These are phyloP conservation scores for Melanotaenia parkinsoni DNA, from an alignment of 2,797 vertebrate genomes.

Conservation along the genomic window DNA sequence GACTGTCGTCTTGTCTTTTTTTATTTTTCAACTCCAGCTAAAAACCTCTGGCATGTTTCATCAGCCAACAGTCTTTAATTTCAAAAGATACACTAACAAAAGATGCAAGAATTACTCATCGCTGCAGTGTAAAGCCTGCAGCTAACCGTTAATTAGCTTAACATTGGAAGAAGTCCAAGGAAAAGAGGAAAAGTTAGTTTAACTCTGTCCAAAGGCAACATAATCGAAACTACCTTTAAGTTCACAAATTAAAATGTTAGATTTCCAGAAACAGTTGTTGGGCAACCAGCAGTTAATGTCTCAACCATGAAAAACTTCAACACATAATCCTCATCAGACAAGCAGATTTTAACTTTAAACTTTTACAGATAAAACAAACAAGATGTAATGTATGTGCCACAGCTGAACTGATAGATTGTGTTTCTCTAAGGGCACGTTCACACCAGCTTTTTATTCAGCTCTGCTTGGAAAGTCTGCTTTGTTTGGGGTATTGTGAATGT, in stretches of 20 bases:
- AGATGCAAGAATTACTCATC: neutral
- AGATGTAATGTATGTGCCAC: neutral
- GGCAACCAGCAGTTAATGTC: neutral
- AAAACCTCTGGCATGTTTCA: neutral
- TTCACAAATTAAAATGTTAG: conserved; percentile 3
- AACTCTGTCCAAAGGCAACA: conserved; percentile 5
- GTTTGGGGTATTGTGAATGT: too few relatives aligned
- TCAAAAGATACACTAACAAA: neutral
- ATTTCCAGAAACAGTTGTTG: neutral
- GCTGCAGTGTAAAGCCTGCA: neutral
- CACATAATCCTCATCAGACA: neutral
- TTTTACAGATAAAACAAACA: neutral
- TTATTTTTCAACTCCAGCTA: too few relatives aligned
- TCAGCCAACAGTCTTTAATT: neutral
- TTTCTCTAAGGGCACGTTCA: neutral
- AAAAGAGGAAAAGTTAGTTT: neutral
- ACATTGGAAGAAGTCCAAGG: conserved; percentile 1
- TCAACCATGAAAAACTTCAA: neutral
- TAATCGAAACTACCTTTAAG: neutral
- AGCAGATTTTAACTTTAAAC: neutral
- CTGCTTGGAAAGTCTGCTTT: too few relatives aligned
- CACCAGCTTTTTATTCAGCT: too few relatives aligned
- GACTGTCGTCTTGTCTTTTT: too few relatives aligned
- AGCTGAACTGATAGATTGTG: neutral
- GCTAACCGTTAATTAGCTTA: conserved; percentile 2